Percentiles rank a stretch among this genome's conserved stretches.
Conservation (phyloP, 2,888 invertebrate species). For the Nasonia oneida region DNA sequence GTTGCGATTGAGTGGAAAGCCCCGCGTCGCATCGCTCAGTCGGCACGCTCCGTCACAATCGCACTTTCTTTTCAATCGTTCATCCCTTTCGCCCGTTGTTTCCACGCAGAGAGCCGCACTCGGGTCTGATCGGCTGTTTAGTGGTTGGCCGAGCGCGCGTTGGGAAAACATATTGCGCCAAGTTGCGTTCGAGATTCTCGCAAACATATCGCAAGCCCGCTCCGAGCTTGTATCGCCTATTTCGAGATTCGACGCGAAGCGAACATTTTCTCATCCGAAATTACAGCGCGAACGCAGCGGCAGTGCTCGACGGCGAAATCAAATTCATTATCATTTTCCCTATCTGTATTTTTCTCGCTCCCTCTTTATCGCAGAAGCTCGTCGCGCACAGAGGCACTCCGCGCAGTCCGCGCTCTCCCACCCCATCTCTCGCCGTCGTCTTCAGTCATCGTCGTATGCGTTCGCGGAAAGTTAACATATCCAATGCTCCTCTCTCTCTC, state of each 20-base stretch:
- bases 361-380: conserved; percentile 42
- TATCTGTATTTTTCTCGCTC: conserved; percentile 37
- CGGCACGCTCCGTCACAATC: too few species aligned
- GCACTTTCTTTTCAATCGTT: too few species aligned
- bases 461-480: conserved; percentile 35
- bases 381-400: background rate
- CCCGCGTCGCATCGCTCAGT: too few species aligned
- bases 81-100: too few species aligned
- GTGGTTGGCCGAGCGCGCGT: too few species aligned
- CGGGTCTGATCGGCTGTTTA: too few species aligned
- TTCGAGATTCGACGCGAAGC: too few species aligned
- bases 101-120: too few species aligned
- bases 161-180: background rate
- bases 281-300: too few species aligned
- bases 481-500: background rate
- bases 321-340: conserved; percentile 51
- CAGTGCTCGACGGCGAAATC: background rate
- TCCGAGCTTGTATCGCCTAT: background rate
- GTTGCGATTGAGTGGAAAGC: too few species aligned
- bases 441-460: background rate
- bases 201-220: background rate
- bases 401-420: background rate
- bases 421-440: background rate
- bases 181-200: background rate
- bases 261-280: too few species aligned